Evolutionary conservation across 2,797 vertebrate species (phyloP).

Genomic region (Vipera ursinii): DNA sequence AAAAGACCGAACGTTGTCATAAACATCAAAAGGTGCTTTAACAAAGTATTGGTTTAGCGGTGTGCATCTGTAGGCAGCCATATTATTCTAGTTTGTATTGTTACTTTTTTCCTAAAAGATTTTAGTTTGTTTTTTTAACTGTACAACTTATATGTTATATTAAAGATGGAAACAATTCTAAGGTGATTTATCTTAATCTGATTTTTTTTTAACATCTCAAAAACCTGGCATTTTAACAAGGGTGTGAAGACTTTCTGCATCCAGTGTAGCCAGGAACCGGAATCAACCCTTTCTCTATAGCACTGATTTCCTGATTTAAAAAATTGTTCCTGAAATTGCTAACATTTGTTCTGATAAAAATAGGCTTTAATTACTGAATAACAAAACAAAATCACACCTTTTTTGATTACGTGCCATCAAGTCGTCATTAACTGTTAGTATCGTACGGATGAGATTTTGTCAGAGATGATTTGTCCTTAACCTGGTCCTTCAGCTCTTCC

Average conservation of each 20-base stretch:
- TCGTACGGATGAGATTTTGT: too few species aligned
- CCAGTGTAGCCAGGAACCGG: neutral
- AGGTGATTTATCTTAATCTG: too few species aligned
- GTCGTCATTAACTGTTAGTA: too few species aligned
- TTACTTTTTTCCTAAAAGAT: neutral
- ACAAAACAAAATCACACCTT: neutral
- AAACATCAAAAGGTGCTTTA: neutral
- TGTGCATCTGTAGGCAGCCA: neutral
- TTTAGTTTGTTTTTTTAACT: neutral
- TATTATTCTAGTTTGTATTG: neutral
- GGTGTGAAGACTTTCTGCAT: too few species aligned
- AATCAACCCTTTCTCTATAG: neutral
- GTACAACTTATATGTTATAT: neutral
- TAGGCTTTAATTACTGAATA: neutral
- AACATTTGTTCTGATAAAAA: neutral
- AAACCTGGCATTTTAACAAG: too few species aligned
- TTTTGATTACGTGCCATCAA: too few species aligned
- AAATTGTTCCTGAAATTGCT: neutral
- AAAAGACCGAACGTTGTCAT: neutral
- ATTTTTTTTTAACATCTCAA: too few species aligned
- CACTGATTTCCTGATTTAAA: neutral
- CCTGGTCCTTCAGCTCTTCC: too few species aligned
- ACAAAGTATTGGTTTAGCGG: neutral
- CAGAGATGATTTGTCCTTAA: too few species aligned
- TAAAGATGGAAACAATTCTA: too few species aligned